phyloP scores from a whole-genome alignment of 2,797 vertebrate genomes.

The Rachycentron canadum region DNA sequence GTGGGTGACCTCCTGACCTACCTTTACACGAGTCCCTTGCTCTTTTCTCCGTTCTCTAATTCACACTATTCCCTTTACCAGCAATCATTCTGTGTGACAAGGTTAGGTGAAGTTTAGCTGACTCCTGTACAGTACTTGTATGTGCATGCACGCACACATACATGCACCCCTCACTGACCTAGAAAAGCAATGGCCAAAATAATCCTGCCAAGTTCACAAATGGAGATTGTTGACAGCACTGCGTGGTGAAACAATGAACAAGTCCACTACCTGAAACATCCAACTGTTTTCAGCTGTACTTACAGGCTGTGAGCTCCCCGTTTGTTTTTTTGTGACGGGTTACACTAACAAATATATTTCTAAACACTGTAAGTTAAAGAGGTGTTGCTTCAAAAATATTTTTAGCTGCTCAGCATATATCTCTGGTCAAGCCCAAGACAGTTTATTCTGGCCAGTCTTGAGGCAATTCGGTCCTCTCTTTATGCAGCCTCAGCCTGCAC shows the following conservation, averaged over 20 bases:
- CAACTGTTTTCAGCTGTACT: slow-evolving; percentile 55
- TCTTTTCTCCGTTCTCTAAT: slow-evolving; percentile 48
- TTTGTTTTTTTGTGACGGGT: slow-evolving; percentile 45
- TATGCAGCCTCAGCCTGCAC: slow-evolving; percentile 45
- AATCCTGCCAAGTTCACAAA: slow-evolving; percentile 77
- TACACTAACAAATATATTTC: slow-evolving; percentile 44
- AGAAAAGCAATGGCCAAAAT: slow-evolving; percentile 69
- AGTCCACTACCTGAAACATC: slow-evolving; percentile 56
- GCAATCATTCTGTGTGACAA: slow-evolving; percentile 57
- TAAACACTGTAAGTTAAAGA: slow-evolving; percentile 45
- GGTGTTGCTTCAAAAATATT: slow-evolving; percentile 44
- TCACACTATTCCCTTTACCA: slow-evolving; percentile 45
- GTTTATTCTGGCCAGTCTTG: slow-evolving; percentile 30
- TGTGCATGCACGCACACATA: slow-evolving; percentile 9
- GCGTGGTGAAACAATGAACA: slow-evolving; percentile 62
- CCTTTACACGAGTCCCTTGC: slow-evolving; percentile 69
- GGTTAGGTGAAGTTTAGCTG: slow-evolving; percentile 55
- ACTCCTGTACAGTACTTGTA: slow-evolving; percentile 18
- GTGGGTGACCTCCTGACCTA: slow-evolving; percentile 76
- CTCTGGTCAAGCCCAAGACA: slow-evolving; percentile 47
- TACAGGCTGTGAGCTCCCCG: slow-evolving; percentile 40
- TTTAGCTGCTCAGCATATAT: slow-evolving; percentile 37
- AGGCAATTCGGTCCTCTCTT: slow-evolving; percentile 32
- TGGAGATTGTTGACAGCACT: slow-evolving; percentile 66
- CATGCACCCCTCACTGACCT: slow-evolving; percentile 54